A percentile compares a stretch with the other conserved stretches of the same genome.
Evolutionary conservation across 2,888 invertebrate species (phyloP).

Genomic region (Zelleria hepariella): DNA sequence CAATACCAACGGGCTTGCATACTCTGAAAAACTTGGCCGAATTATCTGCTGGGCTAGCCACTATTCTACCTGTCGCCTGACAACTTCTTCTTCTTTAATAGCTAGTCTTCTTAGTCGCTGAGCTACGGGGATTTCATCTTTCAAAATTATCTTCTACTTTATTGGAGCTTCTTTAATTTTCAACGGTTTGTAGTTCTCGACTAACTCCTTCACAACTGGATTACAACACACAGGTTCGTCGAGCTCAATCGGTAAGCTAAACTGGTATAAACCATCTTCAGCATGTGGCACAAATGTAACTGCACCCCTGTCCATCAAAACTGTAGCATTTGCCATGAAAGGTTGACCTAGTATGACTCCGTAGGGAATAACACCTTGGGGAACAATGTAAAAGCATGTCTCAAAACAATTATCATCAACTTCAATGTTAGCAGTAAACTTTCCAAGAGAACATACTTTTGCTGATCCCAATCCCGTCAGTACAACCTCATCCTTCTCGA

Average conservation of each 20-base stretch:
- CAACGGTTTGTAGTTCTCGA: background rate
- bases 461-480: slow-evolving; percentile 11
- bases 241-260: slow-evolving; percentile 27
- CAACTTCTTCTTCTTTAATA: background rate
- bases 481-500: slow-evolving; percentile 8
- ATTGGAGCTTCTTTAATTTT: background rate
- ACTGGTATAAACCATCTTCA: slow-evolving; percentile 9
- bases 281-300: background rate
- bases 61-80: background rate
- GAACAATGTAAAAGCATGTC: background rate
- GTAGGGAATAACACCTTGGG: background rate
- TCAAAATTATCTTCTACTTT: background rate
- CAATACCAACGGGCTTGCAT: too few relatives aligned
- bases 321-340: background rate
- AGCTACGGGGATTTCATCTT: background rate
- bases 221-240: slow-evolving; percentile 11
- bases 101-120: background rate
- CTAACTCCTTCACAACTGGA: background rate
- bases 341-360: background rate
- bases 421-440: background rate
- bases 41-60: background rate
- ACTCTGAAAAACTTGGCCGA: too few relatives aligned
- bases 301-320: background rate
- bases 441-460: background rate
- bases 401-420: background rate